Base-by-base conservation (phyloP, 2,113 vertebrate genomes). In the Polypterus senegalus region DNA sequence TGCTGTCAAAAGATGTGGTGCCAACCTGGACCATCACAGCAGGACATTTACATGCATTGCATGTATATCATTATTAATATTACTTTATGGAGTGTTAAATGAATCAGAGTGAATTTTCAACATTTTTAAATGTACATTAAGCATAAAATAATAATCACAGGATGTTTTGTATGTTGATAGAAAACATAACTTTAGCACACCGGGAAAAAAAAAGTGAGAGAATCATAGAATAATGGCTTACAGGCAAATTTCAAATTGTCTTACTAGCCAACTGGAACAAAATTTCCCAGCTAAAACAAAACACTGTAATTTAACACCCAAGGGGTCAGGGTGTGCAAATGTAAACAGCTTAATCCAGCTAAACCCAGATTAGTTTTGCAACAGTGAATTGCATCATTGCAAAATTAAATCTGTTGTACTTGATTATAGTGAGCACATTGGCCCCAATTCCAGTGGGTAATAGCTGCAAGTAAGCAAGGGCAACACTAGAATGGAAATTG, bases 301-400 rank as follows among this genome's bases (percentile, higher is more conserved):
- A 61, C 9, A 5, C 58, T 64, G 46, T 60, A 66, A 66, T 65
- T 66, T 65, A 71, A 65, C 73, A 62, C 62, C 54, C 49, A 4
- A 62, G 66, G 55, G 61, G 63, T 6, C 54, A 53, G 69, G 55
- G 61, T 69, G 60, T 8, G 74, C 69, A 75, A 65, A 72, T 76
- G 69, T 73, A 74, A 75, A 70, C 73, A 64, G 77, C 66, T 73
- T 76, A 71, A 76, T 75, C 73, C 70, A 65, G 59, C 56, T 63
- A 67, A 60, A 55, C 58, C 64, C 64, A 64, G 74, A 76, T 71
- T 71, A 70, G 70, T 66, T 67, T 65, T 60, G 71, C 67, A 68
- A 61, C 62, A 73, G 57, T 59, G 64, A 64, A 46, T 62, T 69
- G 54, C 45, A 58, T 74, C 64, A 65, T 63, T 60, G 48, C 55